Percentiles rank a stretch among this genome's conserved stretches.
These are phyloP conservation scores for Lemur catta DNA, from an alignment of 2,797 vertebrate genomes.

Conservation along the genomic window DNA sequence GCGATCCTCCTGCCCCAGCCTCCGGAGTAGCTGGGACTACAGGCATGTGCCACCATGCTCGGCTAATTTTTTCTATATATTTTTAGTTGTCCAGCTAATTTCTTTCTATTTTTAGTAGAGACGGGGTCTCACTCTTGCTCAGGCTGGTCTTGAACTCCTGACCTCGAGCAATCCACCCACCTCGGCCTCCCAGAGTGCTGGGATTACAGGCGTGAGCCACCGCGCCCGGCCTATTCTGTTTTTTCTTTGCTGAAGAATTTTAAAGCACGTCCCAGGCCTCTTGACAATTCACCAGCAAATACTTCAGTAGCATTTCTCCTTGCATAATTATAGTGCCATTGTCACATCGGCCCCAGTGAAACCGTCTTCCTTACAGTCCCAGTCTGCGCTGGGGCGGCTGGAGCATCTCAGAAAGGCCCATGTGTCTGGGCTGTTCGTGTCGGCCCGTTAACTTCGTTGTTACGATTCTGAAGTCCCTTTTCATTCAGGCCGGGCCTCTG, in stretches of 20 bases:
- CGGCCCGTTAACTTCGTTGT: fast-evolving
- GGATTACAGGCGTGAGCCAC: too few species aligned
- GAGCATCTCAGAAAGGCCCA: neutral
- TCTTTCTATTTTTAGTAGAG: too few species aligned
- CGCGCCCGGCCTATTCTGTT: too few species aligned
- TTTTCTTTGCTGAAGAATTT: neutral
- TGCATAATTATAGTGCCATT: neutral
- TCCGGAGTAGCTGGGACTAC: too few species aligned
- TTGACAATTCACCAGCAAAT: neutral
- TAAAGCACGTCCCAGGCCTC: neutral
- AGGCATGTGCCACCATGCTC: too few species aligned
- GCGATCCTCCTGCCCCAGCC: too few species aligned
- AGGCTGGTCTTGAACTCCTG: too few species aligned
- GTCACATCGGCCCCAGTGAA: neutral
- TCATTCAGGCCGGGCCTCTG: fast-evolving
- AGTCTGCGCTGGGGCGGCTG: neutral
- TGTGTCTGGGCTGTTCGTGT: neutral
- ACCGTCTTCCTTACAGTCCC: neutral
- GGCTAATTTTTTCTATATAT: too few species aligned
- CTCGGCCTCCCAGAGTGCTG: too few species aligned
- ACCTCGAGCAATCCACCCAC: too few species aligned
- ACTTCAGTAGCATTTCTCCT: neutral
- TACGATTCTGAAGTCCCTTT: neutral
- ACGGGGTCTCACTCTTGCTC: too few species aligned
- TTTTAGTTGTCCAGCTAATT: too few species aligned